Evolutionary conservation across 2,113 vertebrate species (phyloP).

Genomic region (Cepphus grylle): DNA sequence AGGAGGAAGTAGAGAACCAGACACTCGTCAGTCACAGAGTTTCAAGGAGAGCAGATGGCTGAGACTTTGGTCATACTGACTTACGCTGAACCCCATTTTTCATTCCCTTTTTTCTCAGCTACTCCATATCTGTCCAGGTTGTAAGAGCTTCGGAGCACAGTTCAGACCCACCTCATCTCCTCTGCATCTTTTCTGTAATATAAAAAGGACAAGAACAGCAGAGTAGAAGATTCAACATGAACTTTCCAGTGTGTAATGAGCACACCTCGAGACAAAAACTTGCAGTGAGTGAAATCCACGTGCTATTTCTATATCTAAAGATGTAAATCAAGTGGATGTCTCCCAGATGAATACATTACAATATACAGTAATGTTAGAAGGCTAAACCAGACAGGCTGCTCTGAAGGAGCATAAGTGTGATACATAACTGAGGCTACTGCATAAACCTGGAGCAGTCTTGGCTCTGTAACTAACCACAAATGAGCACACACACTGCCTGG

Average conservation of each 20-base stretch:
- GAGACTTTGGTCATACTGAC: neutral
- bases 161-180: neutral
- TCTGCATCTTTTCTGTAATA: neutral
- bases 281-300: neutral
- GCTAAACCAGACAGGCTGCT: neutral
- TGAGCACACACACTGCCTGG: neutral
- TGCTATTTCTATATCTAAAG: neutral
- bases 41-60: neutral
- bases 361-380: neutral
- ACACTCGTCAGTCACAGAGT: neutral
- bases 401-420: neutral
- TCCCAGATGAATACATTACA: neutral
- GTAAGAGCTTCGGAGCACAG: neutral
- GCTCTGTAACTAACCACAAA: neutral
- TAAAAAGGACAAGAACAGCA: neutral
- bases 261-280: neutral
- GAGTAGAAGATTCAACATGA: neutral
- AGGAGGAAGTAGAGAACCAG: neutral
- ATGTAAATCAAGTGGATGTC: neutral
- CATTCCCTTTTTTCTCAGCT: neutral
- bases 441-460: neutral
- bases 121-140: neutral
- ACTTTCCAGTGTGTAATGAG: neutral
- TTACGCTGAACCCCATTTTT: neutral
- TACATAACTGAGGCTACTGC: neutral